phyloP scores from a whole-genome alignment of 2,888 invertebrate species.

The Alcis repandata region DNA sequence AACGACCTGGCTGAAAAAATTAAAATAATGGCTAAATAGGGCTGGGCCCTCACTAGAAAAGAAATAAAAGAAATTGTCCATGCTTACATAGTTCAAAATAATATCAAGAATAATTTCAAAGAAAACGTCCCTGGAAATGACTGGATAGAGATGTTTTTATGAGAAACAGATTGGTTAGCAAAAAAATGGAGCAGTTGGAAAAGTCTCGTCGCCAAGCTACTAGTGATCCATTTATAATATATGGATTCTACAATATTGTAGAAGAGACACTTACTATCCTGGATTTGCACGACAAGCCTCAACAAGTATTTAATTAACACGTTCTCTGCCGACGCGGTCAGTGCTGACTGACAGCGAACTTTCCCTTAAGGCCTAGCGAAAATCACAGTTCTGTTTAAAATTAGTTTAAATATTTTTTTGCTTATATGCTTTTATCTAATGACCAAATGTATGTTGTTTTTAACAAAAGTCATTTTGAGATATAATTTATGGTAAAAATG shows the following conservation, averaged over 20 bases:
- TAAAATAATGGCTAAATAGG: constrained; percentile 30
- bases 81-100: constrained; percentile 25
- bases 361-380: too few relatives aligned
- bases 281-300: constrained; percentile 20
- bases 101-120: constrained; percentile 26
- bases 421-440: too few relatives aligned
- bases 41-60: constrained; percentile 30
- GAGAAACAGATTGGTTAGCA: constrained; percentile 24
- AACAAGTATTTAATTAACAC: constrained; percentile 9
- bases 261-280: constrained; percentile 22
- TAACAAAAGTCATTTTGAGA: too few relatives aligned
- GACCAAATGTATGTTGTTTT: too few relatives aligned
- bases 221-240: constrained; percentile 27
- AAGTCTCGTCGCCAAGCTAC: constrained; percentile 30
- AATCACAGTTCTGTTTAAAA: too few relatives aligned
- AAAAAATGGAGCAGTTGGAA: constrained; percentile 30
- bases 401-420: too few relatives aligned
- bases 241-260: constrained; percentile 26
- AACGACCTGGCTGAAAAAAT: constrained; percentile 27
- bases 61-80: constrained; percentile 19
- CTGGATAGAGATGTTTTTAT: constrained; percentile 26
- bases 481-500: too few relatives aligned
- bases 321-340: too few relatives aligned
- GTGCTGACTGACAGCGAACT: too few relatives aligned
- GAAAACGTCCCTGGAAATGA: constrained; percentile 26